Evolutionary conservation across 2,113 vertebrate genomes (phyloP).

Genomic region (Myrmecophaga tridactyla): DNA sequence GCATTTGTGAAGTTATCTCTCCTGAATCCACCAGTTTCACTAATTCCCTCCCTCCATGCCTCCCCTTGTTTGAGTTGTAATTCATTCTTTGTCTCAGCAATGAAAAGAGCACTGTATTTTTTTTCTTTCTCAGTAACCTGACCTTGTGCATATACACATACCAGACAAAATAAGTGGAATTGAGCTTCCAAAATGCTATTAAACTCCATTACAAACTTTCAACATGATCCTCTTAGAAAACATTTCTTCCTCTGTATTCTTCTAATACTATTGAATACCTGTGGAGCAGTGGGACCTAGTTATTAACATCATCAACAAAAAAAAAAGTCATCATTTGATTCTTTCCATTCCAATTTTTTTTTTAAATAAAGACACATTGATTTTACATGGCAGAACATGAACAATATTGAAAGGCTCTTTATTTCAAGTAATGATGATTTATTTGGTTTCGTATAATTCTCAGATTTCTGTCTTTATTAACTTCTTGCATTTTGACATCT

Average conservation of each 20-base stretch:
- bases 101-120: constrained; percentile 44
- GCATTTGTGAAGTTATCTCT: not conserved
- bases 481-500: not conserved
- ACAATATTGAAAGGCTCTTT: not conserved
- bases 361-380: not conserved
- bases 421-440: not conserved
- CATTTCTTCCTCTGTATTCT: constrained; percentile 5
- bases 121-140: constrained; percentile 48
- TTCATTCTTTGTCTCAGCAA: constrained; percentile 33
- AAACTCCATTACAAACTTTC: constrained; percentile 43
- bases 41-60: not conserved
- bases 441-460: constrained; percentile 20
- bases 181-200: constrained; percentile 39
- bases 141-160: constrained; percentile 11
- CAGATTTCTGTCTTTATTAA: not conserved
- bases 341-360: not conserved
- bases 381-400: constrained; percentile 9
- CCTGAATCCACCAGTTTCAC: not conserved
- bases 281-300: not conserved
- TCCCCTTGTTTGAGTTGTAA: not conserved
- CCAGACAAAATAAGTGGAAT: constrained; percentile 34
- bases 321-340: not conserved
- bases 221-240: constrained; percentile 21
- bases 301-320: not conserved
- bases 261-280: not conserved